Evolutionary conservation across 1,140 invertebrate species (phyloP).

Genomic region (Pristionchus pacificus): DNA sequence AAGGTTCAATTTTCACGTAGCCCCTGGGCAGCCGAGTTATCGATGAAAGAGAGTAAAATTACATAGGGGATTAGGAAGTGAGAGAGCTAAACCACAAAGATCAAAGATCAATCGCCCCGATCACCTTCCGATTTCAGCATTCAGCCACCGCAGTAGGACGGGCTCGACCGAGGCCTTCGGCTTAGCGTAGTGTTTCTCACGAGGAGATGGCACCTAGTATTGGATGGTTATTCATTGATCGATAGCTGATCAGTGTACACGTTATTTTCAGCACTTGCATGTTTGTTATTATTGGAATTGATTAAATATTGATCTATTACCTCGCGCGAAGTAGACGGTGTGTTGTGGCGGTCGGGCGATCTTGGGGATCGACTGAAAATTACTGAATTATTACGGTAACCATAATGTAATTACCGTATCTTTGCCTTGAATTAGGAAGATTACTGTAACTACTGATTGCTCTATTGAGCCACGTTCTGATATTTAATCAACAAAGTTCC

Average conservation of each 20-base stretch:
- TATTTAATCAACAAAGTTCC: too few relatives aligned
- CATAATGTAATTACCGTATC: neutral
- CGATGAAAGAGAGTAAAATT: constrained; percentile 26
- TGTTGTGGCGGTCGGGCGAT: neutral
- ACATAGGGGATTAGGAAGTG: neutral
- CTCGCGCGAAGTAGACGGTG: neutral
- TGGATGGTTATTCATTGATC: too few relatives aligned
- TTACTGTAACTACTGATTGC: too few relatives aligned
- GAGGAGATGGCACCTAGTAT: neutral
- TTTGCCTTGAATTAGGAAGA: too few relatives aligned
- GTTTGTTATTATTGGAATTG: too few relatives aligned
- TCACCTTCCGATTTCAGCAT: constrained; percentile 84
- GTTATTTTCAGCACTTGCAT: too few relatives aligned
- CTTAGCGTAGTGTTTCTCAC: neutral
- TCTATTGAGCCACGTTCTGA: too few relatives aligned
- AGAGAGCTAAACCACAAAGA: constrained; percentile 17
- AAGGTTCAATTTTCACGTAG: constrained; percentile 24
- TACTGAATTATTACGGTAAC: neutral
- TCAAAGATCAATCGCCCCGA: neutral
- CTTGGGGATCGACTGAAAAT: neutral
- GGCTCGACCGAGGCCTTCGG: constrained; percentile 71
- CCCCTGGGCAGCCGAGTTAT: constrained; percentile 77
- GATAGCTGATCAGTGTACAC: too few relatives aligned
- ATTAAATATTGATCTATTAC: too few relatives aligned
- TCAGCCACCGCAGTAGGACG: constrained; percentile 87